These are phyloP conservation scores for Lithobates sylvaticus DNA, from an alignment of 2,797 vertebrate genomes.

Conservation along the genomic window DNA sequence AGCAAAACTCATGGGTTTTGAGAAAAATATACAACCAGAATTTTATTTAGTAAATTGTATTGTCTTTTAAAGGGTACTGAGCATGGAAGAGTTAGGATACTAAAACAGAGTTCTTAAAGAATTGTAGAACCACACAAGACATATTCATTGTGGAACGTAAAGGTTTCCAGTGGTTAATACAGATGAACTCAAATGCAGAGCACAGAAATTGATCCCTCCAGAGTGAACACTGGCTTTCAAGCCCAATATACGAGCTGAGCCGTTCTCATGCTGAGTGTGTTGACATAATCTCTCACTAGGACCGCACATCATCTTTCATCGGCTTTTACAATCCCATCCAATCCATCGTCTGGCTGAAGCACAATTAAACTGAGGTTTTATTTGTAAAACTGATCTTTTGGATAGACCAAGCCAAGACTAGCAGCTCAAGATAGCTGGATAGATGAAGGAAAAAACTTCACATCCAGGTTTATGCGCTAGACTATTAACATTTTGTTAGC, in stretches of 20 bases:
- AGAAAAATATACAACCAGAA: neutral
- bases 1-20: too few relatives aligned
- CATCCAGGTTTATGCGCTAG: constrained; percentile 43
- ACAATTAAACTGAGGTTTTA: constrained; percentile 62
- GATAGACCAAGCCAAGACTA: constrained; percentile 50
- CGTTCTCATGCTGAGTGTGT: constrained; percentile 53
- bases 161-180: constrained; percentile 36
- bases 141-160: neutral
- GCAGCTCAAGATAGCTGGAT: constrained; percentile 42
- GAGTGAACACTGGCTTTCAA: constrained; percentile 54
- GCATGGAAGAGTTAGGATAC: neutral
- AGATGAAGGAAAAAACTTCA: constrained; percentile 48
- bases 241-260: constrained; percentile 55
- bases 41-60: neutral
- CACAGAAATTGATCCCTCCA: constrained; percentile 55
- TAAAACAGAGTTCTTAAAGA: neutral
- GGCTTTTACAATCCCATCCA: constrained; percentile 60
- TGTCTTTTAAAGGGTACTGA: neutral
- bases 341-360: constrained; percentile 59
- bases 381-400: constrained; percentile 60
- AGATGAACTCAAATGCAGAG: constrained; percentile 43
- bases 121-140: constrained; percentile 8
- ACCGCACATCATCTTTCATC: constrained; percentile 63
- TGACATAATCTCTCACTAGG: constrained; percentile 62
- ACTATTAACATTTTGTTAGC: constrained; percentile 55